Evolutionary conservation across 1,140 invertebrate species (phyloP).

Genomic region (Spodoptera litura): DNA sequence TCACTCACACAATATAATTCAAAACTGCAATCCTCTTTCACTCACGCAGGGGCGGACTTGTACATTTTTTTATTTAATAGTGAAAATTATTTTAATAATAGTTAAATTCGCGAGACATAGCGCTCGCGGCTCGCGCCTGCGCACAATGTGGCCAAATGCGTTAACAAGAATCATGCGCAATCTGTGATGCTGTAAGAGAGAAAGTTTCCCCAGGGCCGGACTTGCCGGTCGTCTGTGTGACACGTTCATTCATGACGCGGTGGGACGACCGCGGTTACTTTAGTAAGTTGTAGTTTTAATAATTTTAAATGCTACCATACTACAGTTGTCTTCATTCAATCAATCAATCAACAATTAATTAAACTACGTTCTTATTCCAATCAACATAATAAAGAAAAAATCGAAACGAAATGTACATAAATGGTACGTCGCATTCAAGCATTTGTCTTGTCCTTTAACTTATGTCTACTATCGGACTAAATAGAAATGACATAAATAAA

Average conservation of each 20-base stretch:
- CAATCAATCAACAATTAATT: too few relatives aligned
- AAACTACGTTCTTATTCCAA: too few relatives aligned
- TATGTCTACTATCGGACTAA: too few relatives aligned
- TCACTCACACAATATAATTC: conserved; percentile 32
- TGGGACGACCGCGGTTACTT: neutral
- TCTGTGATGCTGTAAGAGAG: conserved; percentile 74
- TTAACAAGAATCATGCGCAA: conserved; percentile 61
- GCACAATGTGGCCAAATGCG: conserved; percentile 57
- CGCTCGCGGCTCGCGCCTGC: conserved; percentile 58
- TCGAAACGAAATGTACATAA: too few relatives aligned
- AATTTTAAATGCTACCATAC: too few relatives aligned
- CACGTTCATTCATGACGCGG: conserved; percentile 33
- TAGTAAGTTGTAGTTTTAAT: neutral
- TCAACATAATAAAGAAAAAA: too few relatives aligned
- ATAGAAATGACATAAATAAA: too few relatives aligned
- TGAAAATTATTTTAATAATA: conserved; percentile 26
- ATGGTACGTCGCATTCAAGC: too few relatives aligned
- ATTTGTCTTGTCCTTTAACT: too few relatives aligned
- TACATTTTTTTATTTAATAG: conserved; percentile 35
- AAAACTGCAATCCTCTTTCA: conserved; percentile 53
- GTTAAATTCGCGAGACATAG: conserved; percentile 30
- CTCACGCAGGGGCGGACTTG: conserved; percentile 49
- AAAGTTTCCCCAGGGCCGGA: conserved; percentile 68
- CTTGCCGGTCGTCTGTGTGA: conserved; percentile 23
- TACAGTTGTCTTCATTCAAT: too few relatives aligned